phyloP scores from a whole-genome alignment of 2,797 vertebrate species.

The Salarias fasciatus region DNA sequence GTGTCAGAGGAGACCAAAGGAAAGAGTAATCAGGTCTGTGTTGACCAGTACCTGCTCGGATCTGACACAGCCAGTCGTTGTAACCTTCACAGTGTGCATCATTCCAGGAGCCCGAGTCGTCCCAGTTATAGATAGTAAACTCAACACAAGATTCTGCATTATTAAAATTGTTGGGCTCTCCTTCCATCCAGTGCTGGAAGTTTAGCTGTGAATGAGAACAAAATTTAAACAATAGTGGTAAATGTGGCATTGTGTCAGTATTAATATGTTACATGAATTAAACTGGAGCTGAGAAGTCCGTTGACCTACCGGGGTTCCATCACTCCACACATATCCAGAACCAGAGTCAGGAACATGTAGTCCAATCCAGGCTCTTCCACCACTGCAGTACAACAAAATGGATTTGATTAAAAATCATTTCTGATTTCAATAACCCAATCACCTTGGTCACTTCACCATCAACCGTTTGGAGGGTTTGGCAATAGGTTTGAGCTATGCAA shows the following conservation, averaged over 20 bases:
- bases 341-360: slow-evolving; percentile 83
- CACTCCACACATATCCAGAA: slow-evolving; percentile 90
- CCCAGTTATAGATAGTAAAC: slow-evolving; percentile 58
- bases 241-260: too few species aligned
- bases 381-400: slow-evolving; percentile 11
- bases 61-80: slow-evolving; percentile 91
- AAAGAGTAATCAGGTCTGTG: too few species aligned
- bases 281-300: not conserved
- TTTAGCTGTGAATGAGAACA: slow-evolving; percentile 78
- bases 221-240: not conserved
- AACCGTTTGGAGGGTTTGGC: too few species aligned
- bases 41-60: slow-evolving; percentile 86
- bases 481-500: too few species aligned
- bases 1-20: not conserved
- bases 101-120: slow-evolving; percentile 83
- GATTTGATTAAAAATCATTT: too few species aligned
- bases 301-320: slow-evolving; percentile 89
- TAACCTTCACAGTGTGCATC: slow-evolving; percentile 88
- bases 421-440: too few species aligned
- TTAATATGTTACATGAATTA: not conserved
- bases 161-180: slow-evolving; percentile 94
- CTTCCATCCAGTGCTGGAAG: slow-evolving; percentile 90
- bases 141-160: slow-evolving; percentile 88
- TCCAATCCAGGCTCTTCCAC: slow-evolving; percentile 89
- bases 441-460: too few species aligned